Conservation (phyloP, 2,113 vertebrate species). For the Stigmatopora nigra region DNA sequence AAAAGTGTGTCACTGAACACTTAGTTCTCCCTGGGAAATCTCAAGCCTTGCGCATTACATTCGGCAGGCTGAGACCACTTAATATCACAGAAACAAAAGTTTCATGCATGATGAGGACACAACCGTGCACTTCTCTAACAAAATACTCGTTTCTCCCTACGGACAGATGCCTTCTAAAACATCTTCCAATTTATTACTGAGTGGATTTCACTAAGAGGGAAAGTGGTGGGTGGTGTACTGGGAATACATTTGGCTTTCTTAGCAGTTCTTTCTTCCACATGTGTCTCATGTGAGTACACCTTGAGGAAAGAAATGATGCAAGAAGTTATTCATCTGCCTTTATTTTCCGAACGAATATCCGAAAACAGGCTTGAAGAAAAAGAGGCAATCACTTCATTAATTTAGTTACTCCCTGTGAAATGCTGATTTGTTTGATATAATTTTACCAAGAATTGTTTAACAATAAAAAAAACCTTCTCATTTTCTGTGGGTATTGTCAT, state of each 20-base stretch:
- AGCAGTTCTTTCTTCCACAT: conserved; percentile 5
- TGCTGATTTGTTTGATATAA: background rate
- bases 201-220: conserved; percentile 6
- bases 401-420: conserved; percentile 2
- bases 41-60: background rate
- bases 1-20: background rate
- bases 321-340: conserved; percentile 15
- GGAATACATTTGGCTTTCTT: conserved; percentile 13
- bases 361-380: conserved; percentile 12
- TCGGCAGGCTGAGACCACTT: background rate
- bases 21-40: background rate
- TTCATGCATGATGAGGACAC: background rate
- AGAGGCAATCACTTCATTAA: conserved; percentile 13
- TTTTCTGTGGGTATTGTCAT: too few species aligned
- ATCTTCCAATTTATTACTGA: conserved; percentile 2
- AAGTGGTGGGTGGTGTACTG: conserved; percentile 9
- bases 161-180: conserved; percentile 10
- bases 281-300: conserved; percentile 19
- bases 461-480: too few species aligned
- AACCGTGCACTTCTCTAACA: conserved; percentile 7
- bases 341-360: conserved; percentile 3
- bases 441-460: conserved; percentile 7
- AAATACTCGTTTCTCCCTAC: conserved; percentile 10
- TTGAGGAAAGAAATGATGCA: conserved; percentile 27
- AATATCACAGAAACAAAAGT: conserved; percentile 7